Conservation (phyloP, 1,140 invertebrate genomes). For the Hyposmocoma kahamanoa region DNA sequence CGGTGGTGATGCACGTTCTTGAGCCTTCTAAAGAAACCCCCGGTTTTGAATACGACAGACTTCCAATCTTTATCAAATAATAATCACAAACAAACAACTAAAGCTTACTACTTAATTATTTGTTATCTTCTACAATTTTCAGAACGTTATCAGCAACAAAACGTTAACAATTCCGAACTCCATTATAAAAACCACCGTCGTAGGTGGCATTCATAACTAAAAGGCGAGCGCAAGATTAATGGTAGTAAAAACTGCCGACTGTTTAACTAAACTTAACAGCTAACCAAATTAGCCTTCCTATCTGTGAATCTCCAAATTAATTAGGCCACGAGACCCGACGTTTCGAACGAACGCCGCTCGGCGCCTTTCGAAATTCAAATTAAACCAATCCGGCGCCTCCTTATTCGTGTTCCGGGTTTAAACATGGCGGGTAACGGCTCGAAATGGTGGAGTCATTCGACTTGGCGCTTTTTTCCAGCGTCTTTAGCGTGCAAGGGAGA, state of each 20-base stretch:
- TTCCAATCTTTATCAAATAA: too few relatives aligned
- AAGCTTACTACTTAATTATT: too few relatives aligned
- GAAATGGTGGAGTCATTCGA: conserved; percentile 68
- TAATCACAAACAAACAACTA: too few relatives aligned
- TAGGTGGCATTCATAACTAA: conserved; percentile 21
- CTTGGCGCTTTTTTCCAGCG: conserved; percentile 67
- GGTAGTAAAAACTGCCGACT: conserved; percentile 33
- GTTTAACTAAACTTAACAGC: conserved; percentile 47
- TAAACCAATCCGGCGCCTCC: conserved; percentile 71
- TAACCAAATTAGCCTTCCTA: conserved; percentile 53
- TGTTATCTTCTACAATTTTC: too few relatives aligned
- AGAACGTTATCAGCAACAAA: too few relatives aligned
- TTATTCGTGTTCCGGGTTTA: conserved; percentile 65
- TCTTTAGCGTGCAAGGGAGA: conserved; percentile 66
- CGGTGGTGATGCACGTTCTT: too few relatives aligned
- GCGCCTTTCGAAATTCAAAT: conserved; percentile 65
- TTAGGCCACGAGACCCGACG: conserved; percentile 31
- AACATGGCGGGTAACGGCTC: conserved; percentile 60
- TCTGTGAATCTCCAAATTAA: conserved; percentile 55
- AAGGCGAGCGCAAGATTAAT: conserved; percentile 46
- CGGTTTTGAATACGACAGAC: too few relatives aligned
- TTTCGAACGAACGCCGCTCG: conserved; percentile 30
- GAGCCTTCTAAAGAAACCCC: too few relatives aligned
- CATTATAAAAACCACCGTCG: conserved; percentile 4
- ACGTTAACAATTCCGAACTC: too few relatives aligned